Evolutionary conservation across 2,113 vertebrate genomes (phyloP), one percentile per base, ranked within the genome.

Genomic region (Psammodynastes pulverulentus): DNA sequence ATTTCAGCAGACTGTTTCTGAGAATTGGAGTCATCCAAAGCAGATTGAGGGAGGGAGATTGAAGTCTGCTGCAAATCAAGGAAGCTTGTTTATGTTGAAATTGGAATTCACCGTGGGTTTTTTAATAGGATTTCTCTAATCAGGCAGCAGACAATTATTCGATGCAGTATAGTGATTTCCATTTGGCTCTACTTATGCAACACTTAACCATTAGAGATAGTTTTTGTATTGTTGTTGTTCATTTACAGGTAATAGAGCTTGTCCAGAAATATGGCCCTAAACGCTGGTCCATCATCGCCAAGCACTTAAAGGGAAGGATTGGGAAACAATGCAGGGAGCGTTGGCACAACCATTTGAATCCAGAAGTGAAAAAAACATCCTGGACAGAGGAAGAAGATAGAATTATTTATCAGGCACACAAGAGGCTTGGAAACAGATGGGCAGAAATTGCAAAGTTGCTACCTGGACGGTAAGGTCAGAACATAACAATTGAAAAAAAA

Each of bases 301-400:
- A 99, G 97, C 99, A 99, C 97, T 98, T 99, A 96, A 99, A 99
- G 95, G 99, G 99, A 58, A 98, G 99, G 90, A 99, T 99, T 91
- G 99, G 99, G 95, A 99, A 99, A 95, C 99, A 99, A 97, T 99
- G 99, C 97, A 98, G 99, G 84, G 99, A 99, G 97, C 98, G 99
- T 96, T 99, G 99, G 99, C 99, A 99, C 98, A 99, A 99, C 97
- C 99, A 99, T 97, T 97, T 99, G 97, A 99, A 99, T 97, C 99
- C 99, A 87, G 99, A 99, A 98, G 99, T 99, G 96, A 99, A 99
- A 97, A 99, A 99, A 98, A 99, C 99, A 87, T 99, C 99, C 91
- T 99, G 99, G 99, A 99, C 99, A 12, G 99, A 99, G 97, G 99
- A 99, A 96, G 99, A 99, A 97, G 99, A 99, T 97, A 98, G 98